Evolutionary conservation across 2,113 vertebrate species (phyloP).

Genomic region (Rhynchomys soricoides): DNA sequence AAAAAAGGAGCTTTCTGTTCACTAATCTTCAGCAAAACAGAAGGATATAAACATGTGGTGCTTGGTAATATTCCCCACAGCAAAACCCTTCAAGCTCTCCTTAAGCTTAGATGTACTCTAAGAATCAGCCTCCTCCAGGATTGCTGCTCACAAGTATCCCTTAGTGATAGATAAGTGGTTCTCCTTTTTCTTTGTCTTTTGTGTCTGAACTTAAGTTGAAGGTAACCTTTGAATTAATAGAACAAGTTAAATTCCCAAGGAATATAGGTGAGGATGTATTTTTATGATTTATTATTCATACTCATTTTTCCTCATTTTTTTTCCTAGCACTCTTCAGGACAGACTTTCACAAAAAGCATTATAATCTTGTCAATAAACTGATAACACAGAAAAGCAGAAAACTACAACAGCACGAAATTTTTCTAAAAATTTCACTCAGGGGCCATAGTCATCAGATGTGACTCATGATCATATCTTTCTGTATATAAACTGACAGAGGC

Average conservation of each 20-base stretch:
- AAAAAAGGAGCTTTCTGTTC: conserved; percentile 50
- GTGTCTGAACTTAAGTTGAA: conserved; percentile 40
- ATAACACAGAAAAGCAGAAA: background rate
- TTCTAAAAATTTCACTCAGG: background rate
- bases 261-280: background rate
- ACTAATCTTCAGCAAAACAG: conserved; percentile 51
- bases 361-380: background rate
- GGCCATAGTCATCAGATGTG: background rate
- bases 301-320: background rate
- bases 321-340: background rate
- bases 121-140: background rate
- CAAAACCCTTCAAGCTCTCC: background rate
- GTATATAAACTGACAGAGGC: background rate
- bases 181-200: conserved; percentile 3
- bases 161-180: background rate
- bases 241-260: background rate
- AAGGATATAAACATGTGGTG: background rate
- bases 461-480: background rate
- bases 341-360: background rate
- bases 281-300: background rate
- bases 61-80: background rate
- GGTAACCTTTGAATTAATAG: conserved; percentile 4
- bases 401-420: background rate
- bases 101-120: background rate
- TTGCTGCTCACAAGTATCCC: background rate